These are phyloP conservation scores for Catagonus wagneri DNA, from an alignment of 2,113 vertebrate genomes.

Conservation along the genomic window DNA sequence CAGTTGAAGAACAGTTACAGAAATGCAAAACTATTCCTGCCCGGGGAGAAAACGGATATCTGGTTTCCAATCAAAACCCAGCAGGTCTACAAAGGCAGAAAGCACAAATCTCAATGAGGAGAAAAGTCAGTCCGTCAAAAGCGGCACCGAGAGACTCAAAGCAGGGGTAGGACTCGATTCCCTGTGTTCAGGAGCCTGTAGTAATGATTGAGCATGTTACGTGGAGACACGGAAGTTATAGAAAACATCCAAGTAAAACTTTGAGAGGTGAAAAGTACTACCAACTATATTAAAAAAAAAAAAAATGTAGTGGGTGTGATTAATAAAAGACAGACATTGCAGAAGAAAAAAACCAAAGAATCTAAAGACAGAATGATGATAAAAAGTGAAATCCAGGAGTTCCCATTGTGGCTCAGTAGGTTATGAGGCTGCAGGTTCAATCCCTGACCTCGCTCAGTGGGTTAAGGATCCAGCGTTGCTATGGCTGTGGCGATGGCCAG, in stretches of 20 bases:
- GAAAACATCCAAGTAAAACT: neutral
- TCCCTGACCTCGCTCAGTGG: no score
- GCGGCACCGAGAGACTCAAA: neutral
- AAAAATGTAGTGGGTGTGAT: neutral
- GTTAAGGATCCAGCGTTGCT: no score
- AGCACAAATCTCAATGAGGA: neutral
- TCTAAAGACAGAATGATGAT: neutral
- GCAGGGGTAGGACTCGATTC: fast-evolving
- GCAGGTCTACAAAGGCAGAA: neutral
- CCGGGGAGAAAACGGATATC: neutral
- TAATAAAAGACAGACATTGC: neutral
- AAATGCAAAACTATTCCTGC: neutral
- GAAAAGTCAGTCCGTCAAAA: neutral
- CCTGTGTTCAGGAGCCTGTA: neutral
- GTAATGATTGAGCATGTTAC: no score
- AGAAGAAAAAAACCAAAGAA: neutral
- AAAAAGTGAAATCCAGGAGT: neutral
- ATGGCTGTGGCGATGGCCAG: no score
- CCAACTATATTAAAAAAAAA: neutral
- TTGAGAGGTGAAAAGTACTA: neutral
- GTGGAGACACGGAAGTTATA: neutral
- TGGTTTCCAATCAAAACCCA: neutral
- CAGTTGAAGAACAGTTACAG: neutral
- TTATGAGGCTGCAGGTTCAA: no score
- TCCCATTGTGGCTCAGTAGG: no score